Evolutionary conservation across 2,888 invertebrate genomes (phyloP), one percentile per base, ranked within the genome.

Genomic region (Ptychoptera contaminata): DNA sequence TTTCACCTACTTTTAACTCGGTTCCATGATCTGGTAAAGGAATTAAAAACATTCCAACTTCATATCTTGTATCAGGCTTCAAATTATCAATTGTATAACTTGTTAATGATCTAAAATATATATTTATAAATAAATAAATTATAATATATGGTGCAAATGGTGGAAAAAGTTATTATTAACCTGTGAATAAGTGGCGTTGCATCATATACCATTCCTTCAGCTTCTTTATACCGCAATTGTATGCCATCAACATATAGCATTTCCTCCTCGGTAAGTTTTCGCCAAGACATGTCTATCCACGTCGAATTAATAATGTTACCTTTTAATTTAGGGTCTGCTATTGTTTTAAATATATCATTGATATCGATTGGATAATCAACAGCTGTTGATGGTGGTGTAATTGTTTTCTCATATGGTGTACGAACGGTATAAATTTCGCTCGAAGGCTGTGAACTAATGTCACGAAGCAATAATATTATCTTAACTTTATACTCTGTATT

Each of bases 221-320:
- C 73, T 57, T 85, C 83, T 55, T 85, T 84, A 61, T 83, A 91
- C 53, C 87, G 76, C 52, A 92, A 67, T 65, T 90, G 90, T 37
- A 91, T 79, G 1, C 88, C 91, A 56, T 92, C 91, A 45, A 91
- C 84, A 55, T 82, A 84, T 54, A 80, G 79, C 50, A 86, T 62
- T 58, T 91, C 90, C 37, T 81, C 77, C 47, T 83, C 82, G 1
- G 75, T 73, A 55, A 91, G 81, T 55, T 82, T 82, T 53, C 84
- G 75, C 91, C 91, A 92, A 40, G 72, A 76, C 2, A 91, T 70
- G 43, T 77, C 79, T 1, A 84, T 77, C 64, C 81, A 80, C 0
- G 82, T 84, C 16, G 86, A 76, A 54, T 87, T 87, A 0, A 81
- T 77, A 49, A 84, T 81, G 2, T 76, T 72, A 0, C 84, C 74